These are phyloP conservation scores for Pomatostomus ruficeps DNA, from an alignment of 2,113 vertebrate species.

Conservation along the genomic window DNA sequence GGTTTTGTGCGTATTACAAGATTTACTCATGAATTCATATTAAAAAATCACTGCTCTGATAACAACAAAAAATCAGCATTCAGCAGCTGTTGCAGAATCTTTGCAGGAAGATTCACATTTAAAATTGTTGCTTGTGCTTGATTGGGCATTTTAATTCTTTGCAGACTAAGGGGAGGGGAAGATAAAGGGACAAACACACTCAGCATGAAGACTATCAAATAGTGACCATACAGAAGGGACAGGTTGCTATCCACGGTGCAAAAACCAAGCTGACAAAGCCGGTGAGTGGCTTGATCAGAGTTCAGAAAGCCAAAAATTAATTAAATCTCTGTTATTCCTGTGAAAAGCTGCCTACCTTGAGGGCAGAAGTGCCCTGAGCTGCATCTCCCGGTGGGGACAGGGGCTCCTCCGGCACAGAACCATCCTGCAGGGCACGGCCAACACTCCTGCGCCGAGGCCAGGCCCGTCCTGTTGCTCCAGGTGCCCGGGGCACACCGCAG, in stretches of 20 bases:
- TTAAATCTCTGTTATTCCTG: rapidly evolving
- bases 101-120: background rate
- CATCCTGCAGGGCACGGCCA: constrained; percentile 74
- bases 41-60: background rate
- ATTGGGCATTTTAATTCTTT: background rate
- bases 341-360: constrained; percentile 50
- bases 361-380: constrained; percentile 85
- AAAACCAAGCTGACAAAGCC: rapidly evolving
- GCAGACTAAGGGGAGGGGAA: background rate
- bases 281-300: rapidly evolving
- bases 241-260: background rate
- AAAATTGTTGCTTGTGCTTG: background rate
- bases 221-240: background rate
- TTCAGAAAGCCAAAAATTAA: background rate
- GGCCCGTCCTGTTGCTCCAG: constrained; percentile 78
- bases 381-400: constrained; percentile 75
- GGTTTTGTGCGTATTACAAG: background rate
- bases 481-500: constrained; percentile 84
- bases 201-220: background rate
- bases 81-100: background rate
- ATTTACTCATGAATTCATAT: background rate
- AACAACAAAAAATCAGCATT: background rate
- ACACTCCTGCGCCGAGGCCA: constrained; percentile 72
- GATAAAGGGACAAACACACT: rapidly evolving
- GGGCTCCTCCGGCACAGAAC: constrained; percentile 80